Evolutionary conservation across 1,140 invertebrate genomes (phyloP), one percentile per base, ranked within the genome.

Genomic region (Drosophila pachea): DNA sequence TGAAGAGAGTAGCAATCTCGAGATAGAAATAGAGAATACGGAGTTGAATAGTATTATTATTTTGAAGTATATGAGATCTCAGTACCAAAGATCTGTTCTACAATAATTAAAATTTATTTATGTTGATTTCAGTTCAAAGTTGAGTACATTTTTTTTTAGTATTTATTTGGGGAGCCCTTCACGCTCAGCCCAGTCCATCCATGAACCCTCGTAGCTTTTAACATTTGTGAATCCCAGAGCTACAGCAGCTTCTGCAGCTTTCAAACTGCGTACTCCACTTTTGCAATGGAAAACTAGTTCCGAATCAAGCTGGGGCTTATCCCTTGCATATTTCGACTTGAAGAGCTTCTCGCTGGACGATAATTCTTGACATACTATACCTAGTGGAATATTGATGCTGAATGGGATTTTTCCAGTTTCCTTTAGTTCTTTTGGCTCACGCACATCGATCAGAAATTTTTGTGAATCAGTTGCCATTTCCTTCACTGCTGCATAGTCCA

Each of bases 311-410:
- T 76, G 64, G 0, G 93, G 93, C 73, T 93, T 93, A n/a, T 88
- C 58, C 59, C 86, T 89, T 5, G 88, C 74, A 69, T 90, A 92
- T 73, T 83, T 90, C 4, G 88, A 38, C 35, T 90, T 74, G 71
- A 92, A 92, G 22, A 76, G 76, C 14, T 91, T 59, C 0, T 86
- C 67, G 36, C 63, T 87, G 14, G 53, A 49, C 0, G 91, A 48
- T 45, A 89, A 52, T n/a, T 77, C 87, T 40, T 74, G 60, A 9
- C 63, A 48, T 4, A 89, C 78, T n/a, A 64, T 59, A 7, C 89
- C 91, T 92, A 94, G 91, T 73, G 93, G 93, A 76, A 94, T 93
- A 76, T 94, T 94, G 68, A 94, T 93, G 73, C 92, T 93, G 12
- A 91, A 91, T 38, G 94, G 93, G 54, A 94, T 91, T 84, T 91